Evolutionary conservation across 2,797 vertebrate species (phyloP).

Genomic region (Danio jaintianensis): DNA sequence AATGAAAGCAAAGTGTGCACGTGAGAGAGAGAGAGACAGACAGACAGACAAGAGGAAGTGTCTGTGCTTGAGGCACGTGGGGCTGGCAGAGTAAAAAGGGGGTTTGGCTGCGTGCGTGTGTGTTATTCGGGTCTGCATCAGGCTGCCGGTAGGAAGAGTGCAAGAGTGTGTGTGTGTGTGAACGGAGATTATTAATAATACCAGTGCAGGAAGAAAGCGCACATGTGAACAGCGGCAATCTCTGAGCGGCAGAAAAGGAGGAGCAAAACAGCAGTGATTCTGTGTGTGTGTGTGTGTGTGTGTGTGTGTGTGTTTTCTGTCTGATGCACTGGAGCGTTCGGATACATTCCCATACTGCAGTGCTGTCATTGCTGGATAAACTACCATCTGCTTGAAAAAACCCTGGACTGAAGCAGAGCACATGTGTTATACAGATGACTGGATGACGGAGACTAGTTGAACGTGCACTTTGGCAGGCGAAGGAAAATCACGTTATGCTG

Average conservation of each 20-base stretch:
- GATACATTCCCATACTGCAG: slow-evolving; percentile 45
- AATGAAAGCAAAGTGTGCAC: slow-evolving; percentile 28
- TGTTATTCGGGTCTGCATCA: slow-evolving; percentile 31
- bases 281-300: background rate
- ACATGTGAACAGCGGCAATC: slow-evolving; percentile 52
- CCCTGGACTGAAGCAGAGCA: slow-evolving; percentile 12
- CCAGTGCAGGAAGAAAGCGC: slow-evolving; percentile 34
- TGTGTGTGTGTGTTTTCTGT: slow-evolving; percentile 2
- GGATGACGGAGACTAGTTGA: slow-evolving; percentile 32
- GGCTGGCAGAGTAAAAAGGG: slow-evolving; percentile 49
- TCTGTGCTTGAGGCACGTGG: slow-evolving; percentile 61
- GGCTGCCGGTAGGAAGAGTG: slow-evolving; percentile 37
- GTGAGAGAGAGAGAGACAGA: slow-evolving; percentile 39
- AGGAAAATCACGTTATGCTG: background rate
- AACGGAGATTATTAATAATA: slow-evolving; percentile 54
- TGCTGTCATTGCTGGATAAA: slow-evolving; percentile 43
- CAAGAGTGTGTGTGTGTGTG: slow-evolving; percentile 72
- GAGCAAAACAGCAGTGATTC: slow-evolving; percentile 10
- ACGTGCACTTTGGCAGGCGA: background rate
- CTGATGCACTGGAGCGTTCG: slow-evolving; percentile 45
- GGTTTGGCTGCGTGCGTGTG: slow-evolving; percentile 34
- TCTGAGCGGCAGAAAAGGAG: slow-evolving; percentile 58
- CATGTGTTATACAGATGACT: slow-evolving; percentile 19
- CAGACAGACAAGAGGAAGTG: slow-evolving; percentile 10
- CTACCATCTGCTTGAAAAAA: slow-evolving; percentile 10